These are phyloP conservation scores for Hemibagrus wyckioides DNA, from an alignment of 2,113 vertebrate species.

Conservation along the genomic window DNA sequence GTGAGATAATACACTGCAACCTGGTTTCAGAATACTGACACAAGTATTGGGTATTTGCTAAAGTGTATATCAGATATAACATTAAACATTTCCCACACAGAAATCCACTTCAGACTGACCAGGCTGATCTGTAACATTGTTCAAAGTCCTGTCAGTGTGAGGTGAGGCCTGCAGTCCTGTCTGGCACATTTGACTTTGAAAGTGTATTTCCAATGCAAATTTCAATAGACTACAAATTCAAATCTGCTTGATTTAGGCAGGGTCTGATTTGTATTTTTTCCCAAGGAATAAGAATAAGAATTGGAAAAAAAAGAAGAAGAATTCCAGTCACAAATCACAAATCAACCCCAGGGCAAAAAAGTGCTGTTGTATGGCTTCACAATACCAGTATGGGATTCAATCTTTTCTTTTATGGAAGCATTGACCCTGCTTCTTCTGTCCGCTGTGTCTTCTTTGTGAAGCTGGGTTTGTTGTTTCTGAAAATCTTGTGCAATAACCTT, in stretches of 20 bases:
- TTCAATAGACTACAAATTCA: conserved; percentile 1
- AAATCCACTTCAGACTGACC: background rate
- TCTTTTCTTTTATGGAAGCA: background rate
- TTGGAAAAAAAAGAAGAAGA: background rate
- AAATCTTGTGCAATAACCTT: background rate
- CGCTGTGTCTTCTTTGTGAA: background rate
- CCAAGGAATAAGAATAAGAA: background rate
- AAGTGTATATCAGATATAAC: background rate
- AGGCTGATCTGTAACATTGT: background rate
- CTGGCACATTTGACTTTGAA: background rate
- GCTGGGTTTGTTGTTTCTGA: background rate
- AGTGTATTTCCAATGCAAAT: conserved; percentile 26
- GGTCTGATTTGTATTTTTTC: background rate
- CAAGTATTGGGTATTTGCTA: background rate
- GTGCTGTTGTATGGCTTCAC: background rate
- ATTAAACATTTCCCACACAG: background rate
- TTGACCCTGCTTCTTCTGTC: background rate
- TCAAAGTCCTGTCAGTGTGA: background rate
- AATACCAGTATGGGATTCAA: background rate
- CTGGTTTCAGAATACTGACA: no score
- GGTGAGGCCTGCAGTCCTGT: background rate
- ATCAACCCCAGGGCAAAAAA: background rate
- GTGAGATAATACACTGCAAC: background rate
- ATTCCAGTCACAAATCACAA: background rate
- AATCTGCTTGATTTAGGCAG: background rate